Base-by-base conservation (phyloP, 2,888 invertebrate genomes). In the Lasioglossum zephyrum region DNA sequence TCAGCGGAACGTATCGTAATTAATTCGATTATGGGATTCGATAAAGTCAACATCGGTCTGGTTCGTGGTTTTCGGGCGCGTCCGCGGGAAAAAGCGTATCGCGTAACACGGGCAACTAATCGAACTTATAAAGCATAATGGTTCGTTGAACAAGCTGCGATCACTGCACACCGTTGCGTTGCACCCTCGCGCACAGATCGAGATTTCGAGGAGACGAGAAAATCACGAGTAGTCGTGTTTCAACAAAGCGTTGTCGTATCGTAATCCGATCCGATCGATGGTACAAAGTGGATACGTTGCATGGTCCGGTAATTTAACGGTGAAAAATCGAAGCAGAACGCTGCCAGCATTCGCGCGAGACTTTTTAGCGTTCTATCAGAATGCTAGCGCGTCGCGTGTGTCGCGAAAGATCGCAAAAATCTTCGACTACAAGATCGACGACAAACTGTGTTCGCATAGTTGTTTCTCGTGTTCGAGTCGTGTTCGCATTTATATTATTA, bases 251-350 rank as follows among this genome's bases (percentile, higher is more conserved):
- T 41, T 49, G 11, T 53, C 26, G 69, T 6, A 53, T 60, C 41
- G 13, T 0, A 57, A 44, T 22, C 31, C 31, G 53, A 66, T 31
- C 16, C 47, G 26, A 63, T 70, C 73, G 60, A 22, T 2, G 49
- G 36, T 49, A 70, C 74, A 75, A 78, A 84, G 72, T 75, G 63
- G 63, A 0, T 78, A 74, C 77, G 74, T 4, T 31, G 66, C 73
- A 77, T 73, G 83, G 63, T 66, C 53, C 70, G n/a, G 18, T 63
- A 74, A 70, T 70, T 31, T 60, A 9, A 16, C 4, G 36, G 26
- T 57, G 18, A 73, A 75, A 84, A 75, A 82, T 74, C 31, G 39
- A 18, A 76, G 31, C 73, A 5, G 57, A 39, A 26, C 3, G 60
- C 13, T 31, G 60, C n/a, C 5, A 5, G 26, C 3, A 11, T 47